Evolutionary conservation across 2,888 invertebrate species (phyloP), one percentile per base, ranked within the genome.

Genomic region (Macaria notata): DNA sequence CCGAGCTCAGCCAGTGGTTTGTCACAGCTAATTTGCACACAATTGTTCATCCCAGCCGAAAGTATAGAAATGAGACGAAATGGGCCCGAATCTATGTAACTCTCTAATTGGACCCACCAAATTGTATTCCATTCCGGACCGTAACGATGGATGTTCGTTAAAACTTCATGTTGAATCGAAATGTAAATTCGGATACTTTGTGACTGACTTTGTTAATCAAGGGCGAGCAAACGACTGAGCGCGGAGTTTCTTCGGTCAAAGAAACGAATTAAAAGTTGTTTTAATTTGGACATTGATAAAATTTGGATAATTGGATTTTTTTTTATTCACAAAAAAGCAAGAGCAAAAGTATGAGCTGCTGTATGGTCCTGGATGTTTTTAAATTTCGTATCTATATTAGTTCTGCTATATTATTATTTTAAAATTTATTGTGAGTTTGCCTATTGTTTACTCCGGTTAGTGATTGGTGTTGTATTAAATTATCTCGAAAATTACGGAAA

Each of bases 21-120:
- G 85, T 86, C 88, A 80, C 79, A 77, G 84, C 86, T 87, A 87
- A 88, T 89, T 89, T 87, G 84, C 88, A 82, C 83, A 83, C 86
- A 87, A 88, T 89, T 86, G 87, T 88, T 87, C 86, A 88, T 85
- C 79, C 75, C 68, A 68, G 77, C 77, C 76, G 78, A 83, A 84
- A 86, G 83, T 83, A 86, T 77, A 83, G 81, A 83, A 84, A 88
- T 83, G 83, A 83, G 81, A 83, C 76, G 78, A 81, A 83, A 81
- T 80, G 76, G 80, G 83, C 75, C 73, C 65, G 71, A 76, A 74
- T 83, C 79, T 77, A 83, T 81, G 77, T 81, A 80, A 78, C 78
- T 80, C 78, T 71, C 80, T 85, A 87, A 87, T 86, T 85, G 84
- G 78, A 72, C 75, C 74, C 73, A 72, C 74, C 58, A 78, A 81